phyloP scores from a whole-genome alignment of 2,797 vertebrate species.

The Anguilla pacifica region DNA sequence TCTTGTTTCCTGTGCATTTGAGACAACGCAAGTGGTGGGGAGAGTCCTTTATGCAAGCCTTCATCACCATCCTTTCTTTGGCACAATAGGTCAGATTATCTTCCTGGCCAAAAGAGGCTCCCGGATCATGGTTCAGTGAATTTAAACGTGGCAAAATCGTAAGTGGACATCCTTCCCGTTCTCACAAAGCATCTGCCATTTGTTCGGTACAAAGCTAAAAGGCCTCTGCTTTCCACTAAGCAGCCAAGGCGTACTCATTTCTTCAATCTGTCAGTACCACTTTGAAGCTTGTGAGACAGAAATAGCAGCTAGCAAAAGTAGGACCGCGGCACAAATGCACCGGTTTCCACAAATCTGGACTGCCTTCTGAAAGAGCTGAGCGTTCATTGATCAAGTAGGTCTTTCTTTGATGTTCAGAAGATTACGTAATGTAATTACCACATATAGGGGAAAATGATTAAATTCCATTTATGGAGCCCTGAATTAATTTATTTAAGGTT shows the following conservation, averaged over 20 bases:
- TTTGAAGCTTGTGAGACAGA: not conserved
- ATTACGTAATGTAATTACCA: not conserved
- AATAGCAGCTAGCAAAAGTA: not conserved
- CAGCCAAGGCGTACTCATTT: not conserved
- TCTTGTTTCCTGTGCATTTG: not conserved
- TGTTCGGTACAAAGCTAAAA: not conserved
- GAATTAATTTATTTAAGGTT: not conserved
- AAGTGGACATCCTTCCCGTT: slow-evolving; percentile 60
- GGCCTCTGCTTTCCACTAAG: not conserved
- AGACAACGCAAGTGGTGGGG: not conserved
- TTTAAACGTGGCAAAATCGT: slow-evolving; percentile 98
- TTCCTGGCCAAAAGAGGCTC: slow-evolving; percentile 94
- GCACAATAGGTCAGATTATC: slow-evolving; percentile 87
- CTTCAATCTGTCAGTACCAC: slow-evolving; percentile 17
- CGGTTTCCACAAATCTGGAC: not conserved
- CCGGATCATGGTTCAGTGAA: slow-evolving; percentile 98
- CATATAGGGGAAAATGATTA: not conserved
- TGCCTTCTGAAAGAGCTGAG: not conserved
- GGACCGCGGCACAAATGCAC: not conserved
- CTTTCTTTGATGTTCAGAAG: not conserved
- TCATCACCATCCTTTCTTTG: slow-evolving; percentile 15
- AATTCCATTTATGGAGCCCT: not conserved
- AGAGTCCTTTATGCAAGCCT: not conserved
- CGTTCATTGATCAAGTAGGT: not conserved
- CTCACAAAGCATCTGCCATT: not conserved